Evolutionary conservation across 2,888 invertebrate genomes (phyloP), one percentile per base, ranked within the genome.

Genomic region (Periphyllus acericola): DNA sequence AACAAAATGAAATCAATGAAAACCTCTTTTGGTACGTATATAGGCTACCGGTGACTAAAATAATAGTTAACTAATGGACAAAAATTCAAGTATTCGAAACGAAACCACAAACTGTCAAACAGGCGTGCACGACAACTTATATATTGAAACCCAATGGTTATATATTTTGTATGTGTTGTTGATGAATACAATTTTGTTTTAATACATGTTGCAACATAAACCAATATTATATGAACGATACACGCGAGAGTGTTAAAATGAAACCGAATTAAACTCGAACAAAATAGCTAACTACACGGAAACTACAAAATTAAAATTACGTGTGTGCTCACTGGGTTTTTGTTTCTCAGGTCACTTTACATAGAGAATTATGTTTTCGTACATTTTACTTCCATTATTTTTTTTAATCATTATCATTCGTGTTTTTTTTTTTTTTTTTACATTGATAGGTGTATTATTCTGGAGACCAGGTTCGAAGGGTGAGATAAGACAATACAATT

Each of bases 311-410:
- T 34, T 71, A 84, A 21, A 86, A 86, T 79, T 86, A 79, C 36
- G 72, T 86, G 55, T 86, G 86, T 86, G 87, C 80, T 87, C 80
- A 81, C 74, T 81, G 80, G 87, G 72, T 87, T 87, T 81, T 87
- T 87, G 79, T 87, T 80, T 66, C 55, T 60, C 40, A 60, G 52
- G 66, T 46, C 40, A 84, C 46, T 84, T 75, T 66, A 71, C 32
- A 72, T 74, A 34, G 72, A 82, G 32, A 82, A 52, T 55, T 83
- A 36, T 75, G 34, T 75, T 52, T 71, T n/a, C 9, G n/a, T 46
- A 46, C 8, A 9, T 46, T 55, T 55, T 55, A 21, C 55, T 21
- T 55, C 21, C 55, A 29, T 76, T 14, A 55, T 60, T 76, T 66
- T 46, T 68, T n/a, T 72, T 80, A 9, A 5, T 34, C 25, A 68